These are phyloP conservation scores for Bufo bufo DNA, from an alignment of 2,113 vertebrate species.

Conservation along the genomic window DNA sequence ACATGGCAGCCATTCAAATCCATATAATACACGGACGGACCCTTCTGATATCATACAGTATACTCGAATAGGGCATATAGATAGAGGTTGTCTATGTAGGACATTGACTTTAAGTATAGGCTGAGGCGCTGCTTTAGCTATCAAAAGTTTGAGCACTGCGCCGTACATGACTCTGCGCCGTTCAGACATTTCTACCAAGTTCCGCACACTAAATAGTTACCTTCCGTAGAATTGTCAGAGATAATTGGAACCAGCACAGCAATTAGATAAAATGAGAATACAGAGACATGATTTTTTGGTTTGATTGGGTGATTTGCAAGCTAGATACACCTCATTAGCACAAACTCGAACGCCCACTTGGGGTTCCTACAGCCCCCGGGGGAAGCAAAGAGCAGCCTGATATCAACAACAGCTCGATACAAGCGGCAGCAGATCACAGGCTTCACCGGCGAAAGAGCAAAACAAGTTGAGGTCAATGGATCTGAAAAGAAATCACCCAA, in stretches of 20 bases:
- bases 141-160: neutral
- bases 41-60: too few species aligned
- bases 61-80: too few species aligned
- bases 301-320: constrained; percentile 27
- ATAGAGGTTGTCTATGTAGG: too few species aligned
- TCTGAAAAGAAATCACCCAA: neutral
- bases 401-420: neutral
- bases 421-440: neutral
- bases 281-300: constrained; percentile 4
- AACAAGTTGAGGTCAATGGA: neutral
- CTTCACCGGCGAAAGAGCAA: neutral
- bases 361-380: neutral
- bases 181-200: neutral
- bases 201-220: neutral
- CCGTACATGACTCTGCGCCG: neutral
- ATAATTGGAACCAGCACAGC: constrained; percentile 12
- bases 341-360: neutral
- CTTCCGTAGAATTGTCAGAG: constrained; percentile 3
- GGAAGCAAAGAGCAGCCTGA: neutral
- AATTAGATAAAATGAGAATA: neutral
- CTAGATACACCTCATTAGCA: constrained; percentile 39
- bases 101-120: too few species aligned
- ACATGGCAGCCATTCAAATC: too few species aligned
- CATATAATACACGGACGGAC: too few species aligned
- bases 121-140: neutral